Percentiles rank a stretch among this genome's conserved stretches.
These are phyloP conservation scores for Dryobotodes eremita DNA, from an alignment of 2,888 invertebrate genomes.

Conservation along the genomic window DNA sequence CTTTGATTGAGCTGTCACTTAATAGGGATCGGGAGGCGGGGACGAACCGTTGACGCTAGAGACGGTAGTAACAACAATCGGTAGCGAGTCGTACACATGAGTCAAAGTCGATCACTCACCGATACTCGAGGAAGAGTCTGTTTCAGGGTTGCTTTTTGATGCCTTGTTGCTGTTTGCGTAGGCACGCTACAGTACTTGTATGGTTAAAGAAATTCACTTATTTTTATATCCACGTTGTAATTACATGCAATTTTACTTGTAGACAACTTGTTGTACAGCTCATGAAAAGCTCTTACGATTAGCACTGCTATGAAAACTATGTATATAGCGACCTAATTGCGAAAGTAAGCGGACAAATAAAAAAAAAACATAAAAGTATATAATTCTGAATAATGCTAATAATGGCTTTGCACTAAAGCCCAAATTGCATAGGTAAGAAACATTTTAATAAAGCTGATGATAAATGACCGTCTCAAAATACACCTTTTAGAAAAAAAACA, in stretches of 20 bases:
- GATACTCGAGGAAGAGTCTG: background rate
- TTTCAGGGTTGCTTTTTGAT: background rate
- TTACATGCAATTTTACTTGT: background rate
- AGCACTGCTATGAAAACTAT: background rate
- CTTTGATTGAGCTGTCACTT: conserved; percentile 66
- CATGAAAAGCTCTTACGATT: no score
- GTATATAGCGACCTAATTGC: background rate
- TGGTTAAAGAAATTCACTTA: background rate
- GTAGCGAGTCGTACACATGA: background rate
- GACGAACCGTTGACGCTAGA: conserved; percentile 10
- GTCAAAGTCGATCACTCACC: conserved; percentile 4
- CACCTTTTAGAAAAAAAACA: background rate
- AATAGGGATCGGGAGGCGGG: conserved; percentile 45
- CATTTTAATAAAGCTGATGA: background rate
- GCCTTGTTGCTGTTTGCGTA: background rate
- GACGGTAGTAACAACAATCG: conserved; percentile 21
- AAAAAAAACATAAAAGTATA: background rate
- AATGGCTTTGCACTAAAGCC: background rate
- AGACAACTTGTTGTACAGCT: background rate
- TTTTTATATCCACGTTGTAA: background rate
- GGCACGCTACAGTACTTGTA: background rate
- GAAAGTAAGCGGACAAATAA: background rate
- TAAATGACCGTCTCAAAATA: background rate
- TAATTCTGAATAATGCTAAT: background rate
- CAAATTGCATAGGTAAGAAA: background rate